These are phyloP conservation scores for Tethya wilhelma DNA, from an alignment of 37 sponge, comb jelly and placozoan species.

Conservation along the genomic window DNA sequence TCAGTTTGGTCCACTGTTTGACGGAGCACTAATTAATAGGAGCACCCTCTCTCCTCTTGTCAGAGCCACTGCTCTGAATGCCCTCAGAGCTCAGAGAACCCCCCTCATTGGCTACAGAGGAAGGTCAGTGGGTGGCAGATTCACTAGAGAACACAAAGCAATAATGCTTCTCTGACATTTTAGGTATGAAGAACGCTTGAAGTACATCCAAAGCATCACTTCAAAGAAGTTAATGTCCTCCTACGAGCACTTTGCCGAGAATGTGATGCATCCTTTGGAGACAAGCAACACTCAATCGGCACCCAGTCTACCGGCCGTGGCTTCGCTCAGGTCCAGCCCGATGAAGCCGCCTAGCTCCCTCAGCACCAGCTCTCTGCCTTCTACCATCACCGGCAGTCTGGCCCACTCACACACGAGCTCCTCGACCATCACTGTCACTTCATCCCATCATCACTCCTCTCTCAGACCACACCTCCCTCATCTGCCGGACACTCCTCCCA, in stretches of 20 bases:
- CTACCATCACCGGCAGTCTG: constrained; percentile 10
- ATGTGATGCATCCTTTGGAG: constrained; percentile 73
- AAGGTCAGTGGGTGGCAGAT: constrained; percentile 43
- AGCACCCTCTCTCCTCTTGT: constrained; percentile 77
- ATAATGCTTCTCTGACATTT: background rate
- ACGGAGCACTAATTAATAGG: constrained; percentile 89
- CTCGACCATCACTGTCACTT: background rate
- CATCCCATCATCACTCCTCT: constrained; percentile 5
- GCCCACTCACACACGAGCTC: background rate
- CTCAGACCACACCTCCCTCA: background rate
- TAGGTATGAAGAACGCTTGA: constrained; percentile 67
- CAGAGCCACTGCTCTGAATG: constrained; percentile 95
- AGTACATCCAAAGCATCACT: constrained; percentile 50
- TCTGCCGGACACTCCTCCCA: background rate
- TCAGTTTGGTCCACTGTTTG: constrained; percentile 94
- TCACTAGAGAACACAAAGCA: too few relatives aligned
- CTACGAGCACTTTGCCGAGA: constrained; percentile 65
- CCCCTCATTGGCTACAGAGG: constrained; percentile 56
- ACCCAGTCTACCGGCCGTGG: background rate
- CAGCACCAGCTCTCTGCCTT: background rate
- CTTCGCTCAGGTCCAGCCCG: constrained; percentile 2
- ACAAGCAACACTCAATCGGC: background rate
- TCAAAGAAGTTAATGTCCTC: constrained; percentile 23
- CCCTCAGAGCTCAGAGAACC: constrained; percentile 57
- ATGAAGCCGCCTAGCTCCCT: background rate